Evolutionary conservation across 1,140 invertebrate species (phyloP).

Genomic region (Drosophila persimilis): DNA sequence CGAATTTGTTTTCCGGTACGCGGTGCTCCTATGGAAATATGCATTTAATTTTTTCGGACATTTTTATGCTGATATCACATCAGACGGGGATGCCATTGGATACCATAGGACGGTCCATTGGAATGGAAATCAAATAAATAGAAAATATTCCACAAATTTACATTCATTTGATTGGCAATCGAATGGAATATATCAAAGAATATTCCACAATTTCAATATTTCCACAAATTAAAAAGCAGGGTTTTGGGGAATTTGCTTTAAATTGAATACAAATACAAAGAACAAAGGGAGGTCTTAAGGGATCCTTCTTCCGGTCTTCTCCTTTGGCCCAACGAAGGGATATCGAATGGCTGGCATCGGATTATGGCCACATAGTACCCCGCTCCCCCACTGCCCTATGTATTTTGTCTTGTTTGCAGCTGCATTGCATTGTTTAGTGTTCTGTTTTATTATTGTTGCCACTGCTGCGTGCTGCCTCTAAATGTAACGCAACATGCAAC

Average conservation of each 20-base stretch:
- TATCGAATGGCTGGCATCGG: background rate
- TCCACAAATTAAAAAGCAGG: too few species aligned
- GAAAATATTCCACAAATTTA: too few species aligned
- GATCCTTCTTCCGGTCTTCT: too few species aligned
- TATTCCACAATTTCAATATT: too few species aligned
- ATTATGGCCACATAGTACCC: slow-evolving; percentile 2
- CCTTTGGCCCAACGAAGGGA: too few species aligned
- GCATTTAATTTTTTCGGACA: slow-evolving; percentile 29
- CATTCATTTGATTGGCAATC: too few species aligned
- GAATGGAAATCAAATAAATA: too few species aligned
- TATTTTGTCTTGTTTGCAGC: slow-evolving; percentile 16
- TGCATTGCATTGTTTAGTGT: slow-evolving; percentile 49
- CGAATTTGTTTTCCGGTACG: slow-evolving; percentile 4
- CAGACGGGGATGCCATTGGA: background rate
- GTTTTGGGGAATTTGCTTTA: too few species aligned
- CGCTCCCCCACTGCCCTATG: background rate
- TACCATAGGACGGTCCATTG: too few species aligned
- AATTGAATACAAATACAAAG: too few species aligned
- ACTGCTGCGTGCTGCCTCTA: slow-evolving; percentile 41
- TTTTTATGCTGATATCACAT: slow-evolving; percentile 31
- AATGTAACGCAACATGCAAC: slow-evolving; percentile 71
- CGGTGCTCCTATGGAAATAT: slow-evolving; percentile 8
- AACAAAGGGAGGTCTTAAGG: too few species aligned
- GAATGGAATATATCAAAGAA: too few species aligned
- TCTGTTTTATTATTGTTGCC: slow-evolving; percentile 46